phyloP scores from a whole-genome alignment of 1,140 invertebrate genomes.

The Brachionus calyciflorus region DNA sequence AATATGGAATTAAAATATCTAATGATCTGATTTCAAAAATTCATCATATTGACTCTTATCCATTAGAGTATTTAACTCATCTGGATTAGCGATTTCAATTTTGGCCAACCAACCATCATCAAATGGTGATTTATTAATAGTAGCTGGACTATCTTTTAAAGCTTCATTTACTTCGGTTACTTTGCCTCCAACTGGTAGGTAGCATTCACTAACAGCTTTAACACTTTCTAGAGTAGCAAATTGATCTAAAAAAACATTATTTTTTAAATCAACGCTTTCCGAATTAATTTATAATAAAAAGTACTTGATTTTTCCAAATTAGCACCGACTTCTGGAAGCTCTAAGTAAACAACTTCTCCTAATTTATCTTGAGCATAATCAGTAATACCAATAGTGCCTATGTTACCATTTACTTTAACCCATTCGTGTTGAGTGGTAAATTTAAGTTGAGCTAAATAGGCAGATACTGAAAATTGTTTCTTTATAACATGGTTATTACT shows the following conservation, averaged over 20 bases:
- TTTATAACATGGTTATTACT: background rate
- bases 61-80: constrained; percentile 16
- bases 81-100: background rate
- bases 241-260: background rate
- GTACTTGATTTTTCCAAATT: constrained; percentile 27
- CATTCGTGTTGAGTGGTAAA: constrained; percentile 47
- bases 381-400: constrained; percentile 30
- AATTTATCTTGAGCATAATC: constrained; percentile 46
- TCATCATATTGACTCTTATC: constrained; percentile 46
- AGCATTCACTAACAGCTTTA: constrained; percentile 45
- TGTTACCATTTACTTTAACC: constrained; percentile 8
- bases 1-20: constrained; percentile 3
- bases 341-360: constrained; percentile 44
- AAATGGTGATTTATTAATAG: background rate
- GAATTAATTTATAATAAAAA: background rate
- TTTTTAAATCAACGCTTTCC: too few relatives aligned
- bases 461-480: constrained; percentile 23
- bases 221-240: constrained; percentile 47
- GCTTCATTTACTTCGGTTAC: constrained; percentile 29
- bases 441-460: background rate
- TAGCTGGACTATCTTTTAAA: constrained; percentile 10
- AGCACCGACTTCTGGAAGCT: constrained; percentile 33
- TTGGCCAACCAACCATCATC: constrained; percentile 33
- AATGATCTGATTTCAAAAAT: constrained; percentile 44
- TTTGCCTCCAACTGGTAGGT: constrained; percentile 19